Evolutionary conservation across 2,888 invertebrate genomes (phyloP), one percentile per base, ranked within the genome.

Genomic region (Dendrolimus houi): DNA sequence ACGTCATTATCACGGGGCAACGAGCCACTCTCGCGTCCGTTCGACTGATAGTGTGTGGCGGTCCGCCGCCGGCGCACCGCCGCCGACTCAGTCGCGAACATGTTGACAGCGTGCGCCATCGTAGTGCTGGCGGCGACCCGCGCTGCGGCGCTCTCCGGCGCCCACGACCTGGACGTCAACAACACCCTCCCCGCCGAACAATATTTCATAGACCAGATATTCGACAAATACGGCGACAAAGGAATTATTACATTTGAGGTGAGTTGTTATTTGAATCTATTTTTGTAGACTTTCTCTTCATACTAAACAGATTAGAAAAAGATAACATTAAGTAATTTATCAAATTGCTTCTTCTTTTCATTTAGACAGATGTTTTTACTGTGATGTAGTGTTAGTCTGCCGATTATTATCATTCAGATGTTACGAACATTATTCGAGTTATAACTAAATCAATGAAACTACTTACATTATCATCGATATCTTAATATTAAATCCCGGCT

Each of bases 181-280:
- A 80, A 75, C 67, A 80, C 83, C 1, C 61, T 77, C 52, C 79
- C 78, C 41, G 87, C 89, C 0, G 87, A 91, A 69, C 79, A 81
- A 64, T 92, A 87, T 71, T 92, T 91, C 74, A 87, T 92, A 62
- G 79, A 85, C 64, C 86, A 89, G 71, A 91, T 92, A 69, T 92
- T 93, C 71, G 81, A 86, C 67, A 93, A 92, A 71, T 93, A 93
- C 67, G 92, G 92, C 40, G 81, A 91, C 63, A 85, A 87, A 69
- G 92, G 91, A 56, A 77, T 91, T 62, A 92, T 93, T 69, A 90
- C 91, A 41, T 92, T 92, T 65, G 92, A 92, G 83, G 92, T 91
- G 68, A 79, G 86, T 74, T 58, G 52, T 61, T 41, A 62, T 57
- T 61, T 59, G 47, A 61, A 57, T 63, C 60, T 58, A 13, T 55